Conservation (phyloP, 2,797 vertebrate species). For the Neosalanx taihuensis region DNA sequence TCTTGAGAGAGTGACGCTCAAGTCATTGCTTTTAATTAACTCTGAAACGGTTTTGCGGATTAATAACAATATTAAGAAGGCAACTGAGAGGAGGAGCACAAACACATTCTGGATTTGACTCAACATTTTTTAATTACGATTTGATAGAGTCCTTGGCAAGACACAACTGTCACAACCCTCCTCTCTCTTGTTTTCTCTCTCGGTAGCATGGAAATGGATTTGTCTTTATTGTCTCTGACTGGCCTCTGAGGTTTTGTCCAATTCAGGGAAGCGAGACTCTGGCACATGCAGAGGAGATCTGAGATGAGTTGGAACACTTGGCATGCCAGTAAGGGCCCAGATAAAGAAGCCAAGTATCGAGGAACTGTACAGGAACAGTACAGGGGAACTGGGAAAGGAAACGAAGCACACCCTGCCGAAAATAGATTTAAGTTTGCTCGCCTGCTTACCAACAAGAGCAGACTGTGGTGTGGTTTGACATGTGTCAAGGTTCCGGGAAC, state of each 20-base stretch:
- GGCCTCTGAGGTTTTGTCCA: conserved; percentile 33
- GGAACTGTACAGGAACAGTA: not conserved
- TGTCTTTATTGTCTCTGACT: conserved; percentile 37
- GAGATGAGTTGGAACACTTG: conserved; percentile 39
- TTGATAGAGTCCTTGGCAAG: conserved; percentile 64
- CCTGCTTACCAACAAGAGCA: conserved; percentile 56
- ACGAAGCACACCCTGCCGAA: conserved; percentile 46
- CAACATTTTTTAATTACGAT: conserved; percentile 76
- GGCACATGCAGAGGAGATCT: conserved; percentile 36
- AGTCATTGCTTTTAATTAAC: conserved; percentile 81
- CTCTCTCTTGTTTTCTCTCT: conserved; percentile 22
- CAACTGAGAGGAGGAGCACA: conserved; percentile 65
- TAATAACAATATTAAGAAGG: conserved; percentile 81
- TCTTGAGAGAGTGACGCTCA: conserved; percentile 74
- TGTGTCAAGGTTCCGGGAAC: conserved; percentile 57
- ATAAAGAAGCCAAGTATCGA: conserved; percentile 30
- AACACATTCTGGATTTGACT: conserved; percentile 73
- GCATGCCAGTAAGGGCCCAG: conserved; percentile 20
- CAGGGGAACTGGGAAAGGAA: conserved; percentile 37
- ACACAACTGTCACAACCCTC: conserved; percentile 23
- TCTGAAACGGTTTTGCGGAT: conserved; percentile 78
- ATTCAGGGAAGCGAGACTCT: conserved; percentile 29
- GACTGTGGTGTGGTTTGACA: conserved; percentile 41
- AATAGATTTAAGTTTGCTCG: conserved; percentile 56
- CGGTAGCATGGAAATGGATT: conserved; percentile 19